Conservation (phyloP, 2,888 invertebrate genomes). For the Apamea anceps region DNA sequence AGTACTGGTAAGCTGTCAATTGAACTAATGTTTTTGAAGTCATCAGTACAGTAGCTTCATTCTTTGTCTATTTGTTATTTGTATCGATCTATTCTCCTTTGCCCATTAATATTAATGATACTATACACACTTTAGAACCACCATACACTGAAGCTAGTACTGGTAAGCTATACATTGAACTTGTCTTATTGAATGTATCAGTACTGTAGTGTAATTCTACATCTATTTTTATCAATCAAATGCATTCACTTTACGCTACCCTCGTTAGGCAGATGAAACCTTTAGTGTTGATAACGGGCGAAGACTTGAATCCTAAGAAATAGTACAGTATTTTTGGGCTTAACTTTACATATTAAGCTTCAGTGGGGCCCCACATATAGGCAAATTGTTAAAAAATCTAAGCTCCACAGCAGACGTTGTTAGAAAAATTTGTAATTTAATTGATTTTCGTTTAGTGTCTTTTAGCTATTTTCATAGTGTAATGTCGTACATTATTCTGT, state of each 20-base stretch:
- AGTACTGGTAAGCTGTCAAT: background rate
- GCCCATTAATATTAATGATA: too few species aligned
- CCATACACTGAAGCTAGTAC: background rate
- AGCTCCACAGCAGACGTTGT: too few species aligned
- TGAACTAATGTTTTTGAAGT: background rate
- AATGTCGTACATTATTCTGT: background rate
- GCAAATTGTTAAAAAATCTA: background rate
- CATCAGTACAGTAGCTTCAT: background rate
- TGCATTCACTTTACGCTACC: background rate
- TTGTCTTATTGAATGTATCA: background rate
- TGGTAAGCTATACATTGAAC: conserved; percentile 7
- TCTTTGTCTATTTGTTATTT: background rate
- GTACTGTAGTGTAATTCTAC: background rate
- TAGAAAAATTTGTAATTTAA: too few species aligned
- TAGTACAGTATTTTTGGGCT: background rate
- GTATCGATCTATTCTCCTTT: background rate
- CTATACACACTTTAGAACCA: background rate
- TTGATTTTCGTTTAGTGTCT: background rate
- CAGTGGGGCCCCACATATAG: background rate
- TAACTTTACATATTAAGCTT: background rate
- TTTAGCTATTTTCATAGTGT: background rate
- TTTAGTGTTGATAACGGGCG: background rate
- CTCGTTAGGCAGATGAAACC: background rate
- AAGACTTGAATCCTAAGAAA: background rate
- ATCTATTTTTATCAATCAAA: background rate